These are phyloP conservation scores for Ctenopoma multispine DNA, from an alignment of 2,797 vertebrate species.

Conservation along the genomic window DNA sequence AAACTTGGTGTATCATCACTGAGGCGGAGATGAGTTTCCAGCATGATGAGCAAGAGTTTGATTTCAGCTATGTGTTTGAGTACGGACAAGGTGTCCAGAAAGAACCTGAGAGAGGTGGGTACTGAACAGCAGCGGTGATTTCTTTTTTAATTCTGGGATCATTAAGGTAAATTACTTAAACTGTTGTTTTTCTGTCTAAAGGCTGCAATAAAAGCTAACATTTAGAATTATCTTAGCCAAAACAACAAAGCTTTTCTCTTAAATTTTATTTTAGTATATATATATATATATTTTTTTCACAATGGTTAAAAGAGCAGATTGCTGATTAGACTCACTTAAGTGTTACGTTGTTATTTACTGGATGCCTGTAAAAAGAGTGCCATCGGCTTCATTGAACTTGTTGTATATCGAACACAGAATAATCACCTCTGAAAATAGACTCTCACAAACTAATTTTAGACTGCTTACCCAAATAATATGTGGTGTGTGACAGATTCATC, in stretches of 20 bases:
- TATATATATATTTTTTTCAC: too few relatives aligned
- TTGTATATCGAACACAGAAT: conserved; percentile 5
- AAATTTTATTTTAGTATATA: too few relatives aligned
- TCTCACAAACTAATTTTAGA: conserved; percentile 76
- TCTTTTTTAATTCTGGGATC: conserved; percentile 1
- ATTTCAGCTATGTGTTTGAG: conserved; percentile 91
- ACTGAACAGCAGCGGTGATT: neutral
- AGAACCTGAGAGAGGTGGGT: conserved; percentile 74
- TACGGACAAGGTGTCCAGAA: conserved; percentile 83
- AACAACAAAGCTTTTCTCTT: neutral
- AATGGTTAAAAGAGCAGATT: neutral
- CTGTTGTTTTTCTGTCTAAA: conserved; percentile 1
- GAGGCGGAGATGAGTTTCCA: conserved; percentile 84
- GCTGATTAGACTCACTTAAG: neutral
- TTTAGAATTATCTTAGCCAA: conserved; percentile 8
- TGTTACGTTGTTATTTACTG: neutral
- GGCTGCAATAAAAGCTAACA: neutral
- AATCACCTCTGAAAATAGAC: conserved; percentile 72
- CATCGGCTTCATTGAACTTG: neutral
- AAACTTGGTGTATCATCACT: conserved; percentile 5
- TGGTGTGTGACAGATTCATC: conserved; percentile 73
- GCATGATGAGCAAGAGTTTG: conserved; percentile 88
- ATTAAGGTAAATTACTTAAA: neutral
- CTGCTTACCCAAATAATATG: conserved; percentile 69
- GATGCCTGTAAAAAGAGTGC: neutral